Base-by-base conservation (phyloP, 2,888 invertebrate genomes). In the Tineola bisselliella region DNA sequence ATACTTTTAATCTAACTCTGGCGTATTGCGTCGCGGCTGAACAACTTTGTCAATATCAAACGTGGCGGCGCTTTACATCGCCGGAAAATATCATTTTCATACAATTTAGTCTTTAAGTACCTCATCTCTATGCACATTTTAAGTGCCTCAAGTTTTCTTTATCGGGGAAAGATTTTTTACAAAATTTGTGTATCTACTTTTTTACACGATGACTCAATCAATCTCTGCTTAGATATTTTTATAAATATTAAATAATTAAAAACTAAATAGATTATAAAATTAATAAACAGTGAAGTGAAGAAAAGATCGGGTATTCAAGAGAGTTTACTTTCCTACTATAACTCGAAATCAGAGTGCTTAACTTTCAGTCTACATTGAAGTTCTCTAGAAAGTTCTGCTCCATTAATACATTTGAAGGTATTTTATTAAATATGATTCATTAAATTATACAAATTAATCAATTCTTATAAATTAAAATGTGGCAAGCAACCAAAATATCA, bases 1-100 rank as follows among this genome's bases (percentile, higher is more conserved):
- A 75, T 74, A 71, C 71, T 77, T 81, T 78, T 81, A 81, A 79
- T 81, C 77, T 76, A 68, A 70, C 65, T 63, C 63, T 33, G 38
- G 52, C 63, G 61, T 63, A 64, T 65, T 62, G 60, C 62, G 56
- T 33, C 31, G 31, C 17, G 56, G 56, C 33, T 58, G 58, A 58
- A 58, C 58, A 58, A 58, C 58, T 58, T 58, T 58, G 58, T 58
- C 58, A 58, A 58, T 58, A 58, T 58, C 31, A 33, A 58, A 58
- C 33, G 58, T 33, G 33, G 58, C 58, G 58, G 58, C 15, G 33
- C 11, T 58, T 31, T 33, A 58, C 58, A 58, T 31, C 33, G 19
- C 19, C 56, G 18, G 56, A 18, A 56, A 56, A 56, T 56, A 30
- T 30, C 56, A 56, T 58, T 58, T 33, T 58, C 33, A 33, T 33